Base-by-base conservation (phyloP, 2,113 vertebrate species). In the Maccullochella peelii region DNA sequence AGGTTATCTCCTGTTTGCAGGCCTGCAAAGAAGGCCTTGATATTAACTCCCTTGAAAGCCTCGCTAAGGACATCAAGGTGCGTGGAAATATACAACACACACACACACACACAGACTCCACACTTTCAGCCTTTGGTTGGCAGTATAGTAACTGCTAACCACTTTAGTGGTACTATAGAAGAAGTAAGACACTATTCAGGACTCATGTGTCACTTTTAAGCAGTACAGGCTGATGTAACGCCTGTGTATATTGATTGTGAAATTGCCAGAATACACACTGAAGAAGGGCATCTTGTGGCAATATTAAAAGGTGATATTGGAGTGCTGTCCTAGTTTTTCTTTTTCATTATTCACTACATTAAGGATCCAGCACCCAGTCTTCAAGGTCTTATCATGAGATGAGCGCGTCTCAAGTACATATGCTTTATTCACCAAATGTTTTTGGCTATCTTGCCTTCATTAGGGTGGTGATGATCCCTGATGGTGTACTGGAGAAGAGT, bases 1-100 rank as follows among this genome's bases (percentile, higher is more conserved):
- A 98, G 94, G 97, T 99, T 91, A 98, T 99, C 93, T 98, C 98
- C 92, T 99, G 98, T 92, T 95, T 99, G 91, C 98, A 99, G 90
- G 97, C 98, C 88, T 99, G 98, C 95, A 99, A 99, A 90, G 98
- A 99, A 94, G 98, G 98, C 14, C 96, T 99, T 61, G 98, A 99
- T 95, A 98, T 99, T 92, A 99, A 97, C 90, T 99, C 97, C 75
- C 94, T 99, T 65, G 97, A 98, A 91, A 98, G 97, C 92, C 96
- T 98, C 1, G 97, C 97, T 73, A 97, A 97, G 93, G 97, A 97
- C 89, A 96, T 99, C 93, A 99, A 99, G 97, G 98, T 99, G 91
- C 2, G 78, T 73, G 52, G 15, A 62, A 68, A 63, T 3, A 49
- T 25, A 47, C 57, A 44, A 68, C 30, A 30, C 66, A 80, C 27